Base-by-base conservation (phyloP, 2,797 vertebrate species). In the Megalops cyprinoides region DNA sequence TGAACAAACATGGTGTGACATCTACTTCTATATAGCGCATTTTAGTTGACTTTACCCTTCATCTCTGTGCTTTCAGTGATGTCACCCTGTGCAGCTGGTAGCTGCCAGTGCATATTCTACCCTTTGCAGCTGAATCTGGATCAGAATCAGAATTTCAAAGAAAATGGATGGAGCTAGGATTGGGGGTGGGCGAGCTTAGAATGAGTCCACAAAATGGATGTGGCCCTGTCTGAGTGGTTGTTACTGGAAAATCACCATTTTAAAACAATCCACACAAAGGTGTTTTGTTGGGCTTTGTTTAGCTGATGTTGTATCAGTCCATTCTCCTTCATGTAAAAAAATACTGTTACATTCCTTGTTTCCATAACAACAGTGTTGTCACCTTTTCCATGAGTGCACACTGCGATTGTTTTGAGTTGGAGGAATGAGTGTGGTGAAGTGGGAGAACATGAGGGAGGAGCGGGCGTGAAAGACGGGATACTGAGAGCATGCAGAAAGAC, bases 341-440 rank as follows among this genome's bases (percentile, higher is more conserved):
- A 81, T 93, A 93, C 94, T 94, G 92, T 93, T 91, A 91, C 89
- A 87, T 88, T 87, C 90, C 92, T 90, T 87, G 94, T 95, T 95
- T 94, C 94, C 94, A 95, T 95, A 94, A 95, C 94, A 94, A 95
- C 94, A 91, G 91, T 88, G 85, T 46, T 46, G 51, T 49, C 56
- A 92, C 92, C 92, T 92, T 92, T 92, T 88, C n/a, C 85, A 88
- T 92, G 83, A 86, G 84, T 81, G 82, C 82, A 82, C 80, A 83
- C 82, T 85, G 84, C 74, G 34, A 85, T 84, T 79, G 83, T 83
- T 87, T 84, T 85, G 85, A 81, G 80, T 84, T 76, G 79, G 80
- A 81, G 56, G 18, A 48, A 55, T 60, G 80, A 60, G 85, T 84
- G 84, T 82, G 82, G 81, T 87, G 85, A 86, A 89, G 87, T 88